Percentiles rank a stretch among this genome's conserved stretches.
phyloP scores from a whole-genome alignment of 2,797 vertebrate genomes.

The Picus viridis region DNA sequence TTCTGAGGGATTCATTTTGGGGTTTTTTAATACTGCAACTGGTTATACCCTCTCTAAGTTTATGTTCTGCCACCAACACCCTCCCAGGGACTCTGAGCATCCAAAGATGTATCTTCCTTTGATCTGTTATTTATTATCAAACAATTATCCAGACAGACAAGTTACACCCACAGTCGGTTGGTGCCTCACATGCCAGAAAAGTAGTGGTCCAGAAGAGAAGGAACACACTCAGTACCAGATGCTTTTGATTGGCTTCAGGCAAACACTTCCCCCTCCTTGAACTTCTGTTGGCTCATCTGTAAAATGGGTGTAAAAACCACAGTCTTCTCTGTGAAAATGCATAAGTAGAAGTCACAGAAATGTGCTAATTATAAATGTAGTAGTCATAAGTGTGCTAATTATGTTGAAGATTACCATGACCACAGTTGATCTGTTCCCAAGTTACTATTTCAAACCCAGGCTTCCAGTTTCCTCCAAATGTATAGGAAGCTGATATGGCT shows the following conservation, averaged over 20 bases:
- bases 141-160: constrained; percentile 46
- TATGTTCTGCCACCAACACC: neutral
- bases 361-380: neutral
- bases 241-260: neutral
- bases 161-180: neutral
- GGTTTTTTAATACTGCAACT: neutral
- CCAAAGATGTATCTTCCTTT: constrained; percentile 41
- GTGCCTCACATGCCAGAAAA: neutral
- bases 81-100: neutral
- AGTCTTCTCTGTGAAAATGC: neutral
- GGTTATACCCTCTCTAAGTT: neutral
- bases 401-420: neutral
- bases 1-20: neutral
- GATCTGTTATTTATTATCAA: constrained; percentile 64
- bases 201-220: neutral
- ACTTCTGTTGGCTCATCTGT: neutral
- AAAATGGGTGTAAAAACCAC: neutral
- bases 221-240: neutral
- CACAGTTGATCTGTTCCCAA: neutral
- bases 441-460: constrained; percentile 20
- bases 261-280: neutral
- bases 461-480: neutral
- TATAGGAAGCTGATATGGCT: neutral
- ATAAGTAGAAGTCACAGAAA: neutral
- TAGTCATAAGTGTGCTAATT: neutral